Evolutionary conservation across 2,113 vertebrate species (phyloP), one percentile per base, ranked within the genome.

Genomic region (Madoqua kirkii): DNA sequence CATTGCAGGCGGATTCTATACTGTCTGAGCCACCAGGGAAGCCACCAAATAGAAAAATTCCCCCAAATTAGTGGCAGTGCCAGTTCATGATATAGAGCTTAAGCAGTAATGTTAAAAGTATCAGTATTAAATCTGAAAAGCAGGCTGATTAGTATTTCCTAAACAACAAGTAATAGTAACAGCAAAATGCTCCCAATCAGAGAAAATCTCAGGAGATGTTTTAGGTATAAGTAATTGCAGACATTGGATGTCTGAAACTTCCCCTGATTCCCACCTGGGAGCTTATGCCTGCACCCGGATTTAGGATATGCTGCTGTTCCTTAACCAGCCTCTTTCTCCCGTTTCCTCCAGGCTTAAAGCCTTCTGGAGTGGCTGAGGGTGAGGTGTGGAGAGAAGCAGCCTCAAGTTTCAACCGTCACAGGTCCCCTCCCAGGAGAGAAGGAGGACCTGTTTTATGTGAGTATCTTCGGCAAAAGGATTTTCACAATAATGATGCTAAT

Each of bases 161-260:
- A 45, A 54, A 78, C 84, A 48, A 52, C 36, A 93, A 71, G 59
- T 3, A 59, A 84, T 21, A 52, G 12, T 12, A 64, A 78, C 43
- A 62, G 55, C 59, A 92, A 96, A 88, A 57, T 92, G 16, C 43
- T 97, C 79, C 45, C 5, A 67, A 40, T 27, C 85, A 85, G 59
- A 36, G 87, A 36, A 96, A 87, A 17, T 60, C 31, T 90, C 23
- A 15, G 29, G 40, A 93, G 59, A 27, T 87, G 55, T 43, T 36
- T 96, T 60, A 54, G 45, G 74, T 92, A 82, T 15, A 71, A 96
- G 64, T 64, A 93, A 96, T 92, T 90, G 59, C 60, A 96, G 71
- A 62, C n/a, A 43, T 31, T 27, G 7, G 10, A 93, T 79, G 55
- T 55, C 62, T 91, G 62, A 87, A 81, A 57, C 45, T 88, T 10